Evolutionary conservation across 2,113 vertebrate species (phyloP), one percentile per base, ranked within the genome.

Genomic region (Rostratula benghalensis): DNA sequence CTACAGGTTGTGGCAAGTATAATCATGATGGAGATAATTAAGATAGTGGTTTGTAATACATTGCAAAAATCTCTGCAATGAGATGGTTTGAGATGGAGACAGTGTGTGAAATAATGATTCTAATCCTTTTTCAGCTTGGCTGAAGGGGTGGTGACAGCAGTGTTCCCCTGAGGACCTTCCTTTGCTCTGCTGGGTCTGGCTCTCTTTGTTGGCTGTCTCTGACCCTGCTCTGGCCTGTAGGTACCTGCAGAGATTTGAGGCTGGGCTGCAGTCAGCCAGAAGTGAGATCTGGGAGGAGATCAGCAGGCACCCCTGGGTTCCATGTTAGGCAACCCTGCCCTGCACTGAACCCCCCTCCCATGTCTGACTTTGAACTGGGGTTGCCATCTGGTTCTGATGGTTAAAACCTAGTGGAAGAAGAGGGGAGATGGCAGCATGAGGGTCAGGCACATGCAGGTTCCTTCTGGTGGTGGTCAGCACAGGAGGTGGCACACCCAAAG

Each of bases 161-260:
- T 10, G 68, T 68, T 88, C 2, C 63, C 89, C 86, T 35, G 37
- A 89, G 73, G 89, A 56, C 64, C 19, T 39, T 76, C 0, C 8
- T 48, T 87, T n/a, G 45, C 93, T 84, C 48, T 70, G 65, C 75
- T 83, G 78, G 27, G 43, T 51, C 90, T 92, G 76, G 20, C 89
- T 93, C 4, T 87, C 61, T 90, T 78, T 83, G 91, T 48, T 68
- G 79, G 83, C 90, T 88, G 88, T n/a, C 82, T 82, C 80, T 91
- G 77, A 15, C 74, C 68, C 95, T 82, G 56, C 87, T 89, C 63
- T 88, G 83, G 61, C 87, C 75, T 54, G 71, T 41, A 59, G 76
- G 11, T 75, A 7, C 91, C 35, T 84, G 69, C 43, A 60, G 94
- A 89, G 60, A 71, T 86, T 74, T 92, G 69, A 87, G 64, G 51